These are phyloP conservation scores for Phaonia tiefii DNA, from an alignment of 2,888 invertebrate species.

Conservation along the genomic window DNA sequence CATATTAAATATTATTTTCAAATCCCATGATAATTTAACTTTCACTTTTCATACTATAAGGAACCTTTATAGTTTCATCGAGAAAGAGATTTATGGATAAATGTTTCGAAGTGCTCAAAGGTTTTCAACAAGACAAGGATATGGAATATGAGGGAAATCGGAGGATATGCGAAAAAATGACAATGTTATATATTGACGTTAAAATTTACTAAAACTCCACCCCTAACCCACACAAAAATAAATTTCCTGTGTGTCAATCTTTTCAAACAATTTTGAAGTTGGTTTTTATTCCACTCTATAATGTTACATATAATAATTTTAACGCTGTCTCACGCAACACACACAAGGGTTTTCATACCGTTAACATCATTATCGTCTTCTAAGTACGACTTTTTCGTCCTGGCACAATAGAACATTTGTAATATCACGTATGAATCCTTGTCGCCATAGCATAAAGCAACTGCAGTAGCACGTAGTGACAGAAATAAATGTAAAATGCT, in stretches of 20 bases:
- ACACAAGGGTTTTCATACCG: not conserved
- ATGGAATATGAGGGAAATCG: not conserved
- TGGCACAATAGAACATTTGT: too few relatives aligned
- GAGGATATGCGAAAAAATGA: constrained; percentile 1
- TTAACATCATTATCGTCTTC: not conserved
- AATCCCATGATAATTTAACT: constrained; percentile 37
- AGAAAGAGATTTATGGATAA: not conserved
- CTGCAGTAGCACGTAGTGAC: constrained; percentile 55
- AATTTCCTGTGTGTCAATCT: constrained; percentile 57
- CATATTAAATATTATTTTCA: constrained; percentile 26
- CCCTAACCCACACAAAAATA: constrained; percentile 21
- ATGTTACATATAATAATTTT: constrained; percentile 59
- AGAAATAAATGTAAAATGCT: constrained; percentile 42
- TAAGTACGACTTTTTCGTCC: too few relatives aligned
- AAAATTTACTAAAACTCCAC: not conserved
- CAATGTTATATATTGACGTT: constrained; percentile 7
- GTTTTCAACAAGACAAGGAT: constrained; percentile 6
- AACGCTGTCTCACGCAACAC: constrained; percentile 17
- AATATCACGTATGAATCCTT: too few relatives aligned
- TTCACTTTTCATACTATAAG: not conserved
- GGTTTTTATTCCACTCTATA: constrained; percentile 34
- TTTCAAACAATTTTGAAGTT: constrained; percentile 60
- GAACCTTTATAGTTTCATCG: not conserved
- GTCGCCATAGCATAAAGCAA: constrained; percentile 26
- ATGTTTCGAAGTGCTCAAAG: not conserved